These are phyloP conservation scores for Scomber scombrus DNA, from an alignment of 2,113 vertebrate genomes.

Conservation along the genomic window DNA sequence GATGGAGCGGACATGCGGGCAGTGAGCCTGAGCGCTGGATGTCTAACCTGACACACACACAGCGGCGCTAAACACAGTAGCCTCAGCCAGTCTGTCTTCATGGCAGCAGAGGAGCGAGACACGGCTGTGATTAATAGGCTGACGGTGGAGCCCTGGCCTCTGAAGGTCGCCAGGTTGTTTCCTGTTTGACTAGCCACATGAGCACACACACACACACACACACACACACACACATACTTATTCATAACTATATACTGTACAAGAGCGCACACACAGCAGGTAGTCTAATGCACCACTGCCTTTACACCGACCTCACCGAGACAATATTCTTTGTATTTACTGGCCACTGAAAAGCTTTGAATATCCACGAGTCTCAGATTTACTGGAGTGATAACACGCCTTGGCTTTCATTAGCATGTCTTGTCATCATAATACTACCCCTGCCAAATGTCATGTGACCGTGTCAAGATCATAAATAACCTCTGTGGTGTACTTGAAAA, in stretches of 20 bases:
- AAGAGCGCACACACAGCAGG: constrained; percentile 31
- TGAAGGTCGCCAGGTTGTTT: constrained; percentile 70
- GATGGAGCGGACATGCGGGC: constrained; percentile 20
- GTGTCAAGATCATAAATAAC: constrained; percentile 35
- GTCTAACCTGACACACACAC: constrained; percentile 62
- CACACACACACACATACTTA: constrained; percentile 29
- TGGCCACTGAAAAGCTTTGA: constrained; percentile 41
- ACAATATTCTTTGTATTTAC: constrained; percentile 55
- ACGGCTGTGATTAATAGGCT: constrained; percentile 67
- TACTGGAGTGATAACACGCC: constrained; percentile 37
- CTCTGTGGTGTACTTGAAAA: constrained; percentile 11
- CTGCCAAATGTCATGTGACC: constrained; percentile 42
- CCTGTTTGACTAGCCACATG: constrained; percentile 63
- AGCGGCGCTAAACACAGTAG: constrained; percentile 38
- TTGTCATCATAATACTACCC: constrained; percentile 24
- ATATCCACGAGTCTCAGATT: constrained; percentile 41
- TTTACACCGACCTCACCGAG: constrained; percentile 22
- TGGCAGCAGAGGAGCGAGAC: constrained; percentile 52
- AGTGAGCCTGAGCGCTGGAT: constrained; percentile 43
- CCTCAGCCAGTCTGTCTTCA: constrained; percentile 34
- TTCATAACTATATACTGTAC: constrained; percentile 43
- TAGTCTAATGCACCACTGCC: constrained; percentile 55
- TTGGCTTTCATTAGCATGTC: constrained; percentile 55
- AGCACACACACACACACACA: constrained; percentile 29
- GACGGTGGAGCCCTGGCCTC: constrained; percentile 63